A percentile compares a stretch with the other conserved stretches of the same genome.
These are phyloP conservation scores for Bactericera cockerelli DNA, from an alignment of 1,140 invertebrate species.

Conservation along the genomic window DNA sequence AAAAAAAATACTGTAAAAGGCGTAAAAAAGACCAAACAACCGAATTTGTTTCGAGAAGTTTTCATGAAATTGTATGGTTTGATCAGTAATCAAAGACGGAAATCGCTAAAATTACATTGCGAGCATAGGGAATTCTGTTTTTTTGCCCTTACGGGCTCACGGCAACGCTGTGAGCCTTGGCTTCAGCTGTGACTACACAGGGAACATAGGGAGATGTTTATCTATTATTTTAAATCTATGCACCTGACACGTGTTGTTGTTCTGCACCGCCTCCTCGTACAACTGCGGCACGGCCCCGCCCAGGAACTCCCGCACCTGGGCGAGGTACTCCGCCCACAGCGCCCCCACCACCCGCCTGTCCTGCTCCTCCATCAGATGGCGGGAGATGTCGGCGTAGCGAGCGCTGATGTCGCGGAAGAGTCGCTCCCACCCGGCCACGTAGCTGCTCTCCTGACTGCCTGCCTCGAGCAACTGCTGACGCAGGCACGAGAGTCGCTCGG, in stretches of 20 bases:
- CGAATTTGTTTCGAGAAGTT: too few species aligned
- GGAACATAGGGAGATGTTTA: too few species aligned
- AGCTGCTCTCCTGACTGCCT: neutral
- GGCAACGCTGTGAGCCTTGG: too few species aligned
- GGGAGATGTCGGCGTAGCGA: neutral
- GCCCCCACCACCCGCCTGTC: neutral
- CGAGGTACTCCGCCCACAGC: neutral
- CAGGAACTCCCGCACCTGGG: neutral
- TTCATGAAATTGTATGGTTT: too few species aligned
- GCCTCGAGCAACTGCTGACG: neutral
- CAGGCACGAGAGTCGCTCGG: neutral
- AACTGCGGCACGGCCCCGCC: neutral
- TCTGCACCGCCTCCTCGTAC: neutral
- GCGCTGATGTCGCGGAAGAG: neutral
- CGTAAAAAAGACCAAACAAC: too few species aligned
- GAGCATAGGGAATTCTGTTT: too few species aligned
- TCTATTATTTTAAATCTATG: too few species aligned
- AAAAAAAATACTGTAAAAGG: too few species aligned
- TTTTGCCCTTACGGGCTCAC: too few species aligned
- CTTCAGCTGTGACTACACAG: too few species aligned
- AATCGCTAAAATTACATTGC: too few species aligned
- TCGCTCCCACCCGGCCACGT: neutral
- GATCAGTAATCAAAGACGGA: too few species aligned
- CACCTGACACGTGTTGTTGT: constrained; percentile 6
- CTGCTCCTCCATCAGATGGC: neutral